Base-by-base conservation (phyloP, 2,888 invertebrate species). In the Lymantria dispar region DNA sequence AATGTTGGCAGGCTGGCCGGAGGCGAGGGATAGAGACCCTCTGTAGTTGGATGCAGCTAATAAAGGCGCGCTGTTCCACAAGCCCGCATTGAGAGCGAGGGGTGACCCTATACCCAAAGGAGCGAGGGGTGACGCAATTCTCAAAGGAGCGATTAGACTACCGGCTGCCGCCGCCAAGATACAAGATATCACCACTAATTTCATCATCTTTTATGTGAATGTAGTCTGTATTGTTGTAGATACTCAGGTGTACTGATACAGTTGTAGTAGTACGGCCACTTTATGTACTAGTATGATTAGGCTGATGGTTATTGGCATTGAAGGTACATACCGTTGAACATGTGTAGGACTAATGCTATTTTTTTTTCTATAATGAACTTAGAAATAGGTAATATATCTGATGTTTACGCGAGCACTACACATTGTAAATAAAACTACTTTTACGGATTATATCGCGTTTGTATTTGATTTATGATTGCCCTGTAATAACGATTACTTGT, bases 181-280 rank as follows among this genome's bases (percentile, higher is more conserved):
- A 84, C 93, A 93, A 75, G 91, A 93, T 88, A 94, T 92, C 82
- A 93, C 93, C 91, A 93, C 92, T 91, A 91, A 80, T 75, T 90
- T 89, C 80, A 90, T 76, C 91, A 91, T 91, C 67, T 71, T 87
- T 80, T 67, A 57, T 43, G 43, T 48, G 51, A 50, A 15, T 76
- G 74, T 80, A 87, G 88, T 87, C 87, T 90, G 89, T 89, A 86
- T 85, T 85, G 80, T 49, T 72, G 64, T 70, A 66, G 74, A 64
- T 46, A 66, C 64, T 73, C 48, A 50, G 56, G 61, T 70, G 60
- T 68, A 88, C 87, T 88, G 87, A 88, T 89, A 72, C 74, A 55
- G 50, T 61, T 60, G 48, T 53, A 56, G 50, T 41, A 56, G 53
- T 58, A 62, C 70, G 61, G 49, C 52, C 55, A 45, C 58, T 63